Conservation (phyloP, 2,888 invertebrate genomes). For the Epistrophe grossulariae region DNA sequence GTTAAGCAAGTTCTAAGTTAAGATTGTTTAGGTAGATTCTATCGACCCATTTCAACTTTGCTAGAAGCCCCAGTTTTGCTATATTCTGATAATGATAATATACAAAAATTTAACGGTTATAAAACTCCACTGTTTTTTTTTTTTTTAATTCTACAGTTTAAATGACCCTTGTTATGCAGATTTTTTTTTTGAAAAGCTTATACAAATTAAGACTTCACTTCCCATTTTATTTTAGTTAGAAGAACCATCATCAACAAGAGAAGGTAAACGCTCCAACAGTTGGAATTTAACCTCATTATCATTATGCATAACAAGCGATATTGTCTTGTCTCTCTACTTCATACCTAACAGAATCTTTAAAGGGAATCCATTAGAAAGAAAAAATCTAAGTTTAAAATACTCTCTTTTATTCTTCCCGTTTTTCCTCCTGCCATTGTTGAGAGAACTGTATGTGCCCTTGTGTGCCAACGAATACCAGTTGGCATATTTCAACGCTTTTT, state of each 20-base stretch:
- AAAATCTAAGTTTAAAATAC: not conserved
- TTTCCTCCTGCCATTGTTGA: too few relatives aligned
- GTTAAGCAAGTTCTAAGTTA: too few relatives aligned
- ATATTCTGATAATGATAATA: too few relatives aligned
- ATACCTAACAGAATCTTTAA: not conserved
- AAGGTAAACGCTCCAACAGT: not conserved
- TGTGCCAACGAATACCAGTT: constrained; percentile 55
- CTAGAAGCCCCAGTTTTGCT: too few relatives aligned
- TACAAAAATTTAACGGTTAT: too few relatives aligned
- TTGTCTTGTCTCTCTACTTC: not conserved
- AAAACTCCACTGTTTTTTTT: too few relatives aligned
- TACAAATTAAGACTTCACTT: not conserved
- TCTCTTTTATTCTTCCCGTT: not conserved
- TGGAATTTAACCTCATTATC: constrained; percentile 13
- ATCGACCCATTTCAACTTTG: too few relatives aligned
- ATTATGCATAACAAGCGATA: constrained; percentile 13
- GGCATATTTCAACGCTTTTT: constrained; percentile 59
- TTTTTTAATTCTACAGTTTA: not conserved
- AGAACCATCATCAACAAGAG: not conserved
- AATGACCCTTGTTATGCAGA: not conserved
- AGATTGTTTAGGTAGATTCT: too few relatives aligned
- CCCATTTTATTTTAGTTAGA: not conserved
- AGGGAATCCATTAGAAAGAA: not conserved
- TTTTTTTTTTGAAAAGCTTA: not conserved
- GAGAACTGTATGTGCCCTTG: constrained; percentile 39